Percentiles rank a stretch among this genome's conserved stretches.
Evolutionary conservation across 2,797 vertebrate species (phyloP).

Genomic region (Micropoecilia bifurca): DNA sequence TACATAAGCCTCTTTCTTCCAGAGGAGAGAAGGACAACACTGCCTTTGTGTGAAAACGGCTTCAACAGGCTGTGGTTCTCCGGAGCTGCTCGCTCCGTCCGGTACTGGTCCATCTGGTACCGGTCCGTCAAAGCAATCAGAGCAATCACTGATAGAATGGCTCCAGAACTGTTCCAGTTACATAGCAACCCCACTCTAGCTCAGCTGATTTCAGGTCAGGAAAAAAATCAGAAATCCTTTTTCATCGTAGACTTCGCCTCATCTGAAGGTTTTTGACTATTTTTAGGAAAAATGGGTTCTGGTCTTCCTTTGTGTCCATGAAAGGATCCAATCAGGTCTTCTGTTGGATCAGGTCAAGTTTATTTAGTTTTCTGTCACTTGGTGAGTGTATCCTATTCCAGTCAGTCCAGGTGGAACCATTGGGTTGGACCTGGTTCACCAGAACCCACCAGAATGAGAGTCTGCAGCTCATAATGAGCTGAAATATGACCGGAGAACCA

Average conservation of each 20-base stretch:
- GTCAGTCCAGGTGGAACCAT: neutral
- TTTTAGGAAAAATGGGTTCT: neutral
- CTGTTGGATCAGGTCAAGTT: neutral
- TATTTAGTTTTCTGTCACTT: neutral
- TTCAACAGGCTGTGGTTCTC: neutral
- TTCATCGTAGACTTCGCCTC: no score
- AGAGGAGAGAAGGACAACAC: slow-evolving; percentile 51
- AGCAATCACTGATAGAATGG: neutral
- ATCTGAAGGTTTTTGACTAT: no score
- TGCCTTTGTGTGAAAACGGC: slow-evolving; percentile 54
- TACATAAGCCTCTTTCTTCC: slow-evolving; percentile 49
- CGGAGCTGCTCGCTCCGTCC: neutral
- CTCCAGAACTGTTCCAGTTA: neutral
- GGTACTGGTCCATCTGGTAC: neutral
- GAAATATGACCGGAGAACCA: neutral
- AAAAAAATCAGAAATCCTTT: no score
- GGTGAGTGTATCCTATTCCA: neutral
- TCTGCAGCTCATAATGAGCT: neutral
- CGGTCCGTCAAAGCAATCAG: neutral
- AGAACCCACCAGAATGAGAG: neutral
- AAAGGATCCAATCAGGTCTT: neutral
- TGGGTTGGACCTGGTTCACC: neutral
- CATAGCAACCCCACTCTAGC: no score
- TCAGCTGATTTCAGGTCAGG: no score
- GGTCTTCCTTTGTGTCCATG: neutral